These are phyloP conservation scores for Phaethon lepturus DNA, from an alignment of 2,113 vertebrate species.

Conservation along the genomic window DNA sequence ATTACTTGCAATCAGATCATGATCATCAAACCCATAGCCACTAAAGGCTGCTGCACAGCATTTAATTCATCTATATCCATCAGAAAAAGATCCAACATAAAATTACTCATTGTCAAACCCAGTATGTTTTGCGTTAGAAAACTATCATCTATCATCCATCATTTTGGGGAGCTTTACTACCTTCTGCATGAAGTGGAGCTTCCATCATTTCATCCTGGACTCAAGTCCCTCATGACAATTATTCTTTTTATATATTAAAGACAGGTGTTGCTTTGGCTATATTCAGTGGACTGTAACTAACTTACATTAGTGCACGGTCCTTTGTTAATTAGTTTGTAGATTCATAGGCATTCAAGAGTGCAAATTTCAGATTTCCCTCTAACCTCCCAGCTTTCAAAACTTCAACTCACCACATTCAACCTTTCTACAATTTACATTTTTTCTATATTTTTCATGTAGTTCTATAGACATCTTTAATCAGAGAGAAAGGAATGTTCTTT, in stretches of 20 bases:
- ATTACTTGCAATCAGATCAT: constrained; percentile 14
- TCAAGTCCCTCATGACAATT: constrained; percentile 49
- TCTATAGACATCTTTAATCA: neutral
- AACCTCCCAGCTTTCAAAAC: neutral
- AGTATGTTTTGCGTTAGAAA: constrained; percentile 62
- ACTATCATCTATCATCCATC: constrained; percentile 51
- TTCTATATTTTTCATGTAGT: neutral
- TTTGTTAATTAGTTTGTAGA: neutral
- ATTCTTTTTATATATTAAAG: constrained; percentile 58
- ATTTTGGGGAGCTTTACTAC: constrained; percentile 51
- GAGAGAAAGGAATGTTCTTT: neutral
- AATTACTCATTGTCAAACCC: constrained; percentile 57
- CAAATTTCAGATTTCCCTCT: neutral
- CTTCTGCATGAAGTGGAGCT: constrained; percentile 30
- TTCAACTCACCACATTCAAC: neutral
- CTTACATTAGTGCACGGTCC: neutral
- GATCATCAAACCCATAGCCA: neutral
- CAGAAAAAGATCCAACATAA: constrained; percentile 31
- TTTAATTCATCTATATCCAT: constrained; percentile 39
- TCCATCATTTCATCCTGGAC: constrained; percentile 37
- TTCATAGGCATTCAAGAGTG: neutral
- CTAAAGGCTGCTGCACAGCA: neutral
- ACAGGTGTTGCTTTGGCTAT: constrained; percentile 59
- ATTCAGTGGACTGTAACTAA: constrained; percentile 24
- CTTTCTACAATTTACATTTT: neutral